phyloP scores from a whole-genome alignment of 2,113 vertebrate species.

The Meriones unguiculatus region DNA sequence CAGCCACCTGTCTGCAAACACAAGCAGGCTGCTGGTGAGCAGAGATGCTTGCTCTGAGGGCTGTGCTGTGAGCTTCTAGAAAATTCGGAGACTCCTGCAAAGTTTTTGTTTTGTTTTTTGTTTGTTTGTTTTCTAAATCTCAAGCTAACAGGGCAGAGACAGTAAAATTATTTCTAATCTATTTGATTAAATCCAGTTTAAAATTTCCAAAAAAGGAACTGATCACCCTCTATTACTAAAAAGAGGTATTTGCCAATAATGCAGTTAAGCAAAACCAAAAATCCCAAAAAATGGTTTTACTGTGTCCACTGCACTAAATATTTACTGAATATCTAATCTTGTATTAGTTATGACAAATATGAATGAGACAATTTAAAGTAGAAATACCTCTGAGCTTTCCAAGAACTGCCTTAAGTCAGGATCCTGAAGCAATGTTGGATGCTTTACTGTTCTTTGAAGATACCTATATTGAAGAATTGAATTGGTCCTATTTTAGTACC shows the following conservation, averaged over 20 bases:
- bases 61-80: conserved; percentile 5
- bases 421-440: conserved; percentile 96
- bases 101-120: neutral
- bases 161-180: neutral
- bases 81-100: conserved; percentile 33
- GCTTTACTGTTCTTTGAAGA: conserved; percentile 96
- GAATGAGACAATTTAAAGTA: conserved; percentile 59
- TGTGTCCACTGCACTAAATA: neutral
- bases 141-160: neutral
- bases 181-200: neutral
- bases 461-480: conserved; percentile 89
- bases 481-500: conserved; percentile 43
- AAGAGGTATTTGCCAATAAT: conserved; percentile 11
- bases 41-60: conserved; percentile 46
- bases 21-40: conserved; percentile 70
- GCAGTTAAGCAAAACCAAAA: neutral
- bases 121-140: neutral
- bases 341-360: conserved; percentile 39
- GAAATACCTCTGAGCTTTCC: conserved; percentile 96
- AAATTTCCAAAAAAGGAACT: neutral
- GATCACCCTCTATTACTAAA: conserved; percentile 28
- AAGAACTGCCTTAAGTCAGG: conserved; percentile 97
- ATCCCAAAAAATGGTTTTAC: neutral
- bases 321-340: neutral
- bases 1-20: conserved; percentile 77